phyloP scores from a whole-genome alignment of 2,113 vertebrate genomes.

The Cairina moschata region DNA sequence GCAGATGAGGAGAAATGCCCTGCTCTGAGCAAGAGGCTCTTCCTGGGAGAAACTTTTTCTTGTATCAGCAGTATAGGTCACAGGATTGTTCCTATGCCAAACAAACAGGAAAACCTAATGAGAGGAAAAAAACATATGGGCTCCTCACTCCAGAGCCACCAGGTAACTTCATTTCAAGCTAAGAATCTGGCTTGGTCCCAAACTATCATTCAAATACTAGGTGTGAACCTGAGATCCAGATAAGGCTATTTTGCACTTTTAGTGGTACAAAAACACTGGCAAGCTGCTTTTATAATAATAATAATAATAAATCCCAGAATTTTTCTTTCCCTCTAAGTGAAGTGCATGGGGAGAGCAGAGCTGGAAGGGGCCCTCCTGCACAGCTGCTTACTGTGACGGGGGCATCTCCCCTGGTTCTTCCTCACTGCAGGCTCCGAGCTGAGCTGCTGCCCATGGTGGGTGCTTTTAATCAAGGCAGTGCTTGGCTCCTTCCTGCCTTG shows the following conservation, averaged over 20 bases:
- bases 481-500: accelerated
- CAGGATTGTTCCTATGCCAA: background rate
- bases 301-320: background rate
- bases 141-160: background rate
- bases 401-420: background rate
- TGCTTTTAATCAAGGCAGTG: accelerated
- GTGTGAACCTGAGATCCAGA: conserved; percentile 6
- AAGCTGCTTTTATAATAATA: background rate
- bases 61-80: background rate
- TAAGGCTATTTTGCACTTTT: conserved; percentile 37
- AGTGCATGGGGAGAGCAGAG: background rate
- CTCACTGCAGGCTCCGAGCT: background rate
- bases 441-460: background rate
- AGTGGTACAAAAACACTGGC: background rate
- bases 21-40: background rate
- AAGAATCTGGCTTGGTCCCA: background rate
- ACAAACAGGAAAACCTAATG: background rate
- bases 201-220: background rate
- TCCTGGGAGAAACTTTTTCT: conserved; percentile 5
- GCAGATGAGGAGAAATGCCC: background rate
- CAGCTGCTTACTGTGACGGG: accelerated
- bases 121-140: background rate
- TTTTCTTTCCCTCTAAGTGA: background rate
- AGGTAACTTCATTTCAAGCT: background rate
- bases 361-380: background rate